Conservation (phyloP, 2,797 vertebrate species). For the Scolopax bukidnonensis region DNA sequence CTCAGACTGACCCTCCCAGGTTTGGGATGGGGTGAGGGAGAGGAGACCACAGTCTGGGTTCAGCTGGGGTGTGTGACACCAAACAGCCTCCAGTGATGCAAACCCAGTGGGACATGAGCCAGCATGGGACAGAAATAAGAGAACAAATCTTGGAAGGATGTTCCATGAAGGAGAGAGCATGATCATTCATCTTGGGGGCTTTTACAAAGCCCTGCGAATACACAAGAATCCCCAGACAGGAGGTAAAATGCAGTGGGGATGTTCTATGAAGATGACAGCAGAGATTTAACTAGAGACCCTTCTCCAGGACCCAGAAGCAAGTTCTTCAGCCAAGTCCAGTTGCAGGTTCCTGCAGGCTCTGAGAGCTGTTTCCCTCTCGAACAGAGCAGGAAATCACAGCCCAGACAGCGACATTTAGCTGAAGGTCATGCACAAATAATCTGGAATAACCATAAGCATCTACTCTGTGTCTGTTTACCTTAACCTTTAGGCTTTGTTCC, state of each 20-base stretch:
- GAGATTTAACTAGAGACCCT: background rate
- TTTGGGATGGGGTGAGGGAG: background rate
- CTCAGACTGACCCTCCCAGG: background rate
- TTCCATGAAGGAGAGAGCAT: accelerated
- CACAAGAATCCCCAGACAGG: background rate
- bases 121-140: background rate
- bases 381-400: background rate
- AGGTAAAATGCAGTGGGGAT: background rate
- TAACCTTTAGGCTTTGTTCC: background rate
- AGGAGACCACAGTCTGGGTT: background rate
- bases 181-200: background rate
- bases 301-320: background rate
- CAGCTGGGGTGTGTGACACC: background rate
- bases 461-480: background rate
- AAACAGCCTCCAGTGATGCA: background rate
- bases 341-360: accelerated
- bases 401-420: accelerated
- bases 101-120: accelerated
- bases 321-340: background rate
- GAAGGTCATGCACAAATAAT: background rate
- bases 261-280: accelerated
- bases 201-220: background rate
- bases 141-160: background rate
- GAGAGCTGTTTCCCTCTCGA: background rate
- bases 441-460: background rate